A percentile compares a stretch with the other conserved stretches of the same genome.
Conservation (phyloP, 2,888 invertebrate species). For the Drosophila anomalipes region DNA sequence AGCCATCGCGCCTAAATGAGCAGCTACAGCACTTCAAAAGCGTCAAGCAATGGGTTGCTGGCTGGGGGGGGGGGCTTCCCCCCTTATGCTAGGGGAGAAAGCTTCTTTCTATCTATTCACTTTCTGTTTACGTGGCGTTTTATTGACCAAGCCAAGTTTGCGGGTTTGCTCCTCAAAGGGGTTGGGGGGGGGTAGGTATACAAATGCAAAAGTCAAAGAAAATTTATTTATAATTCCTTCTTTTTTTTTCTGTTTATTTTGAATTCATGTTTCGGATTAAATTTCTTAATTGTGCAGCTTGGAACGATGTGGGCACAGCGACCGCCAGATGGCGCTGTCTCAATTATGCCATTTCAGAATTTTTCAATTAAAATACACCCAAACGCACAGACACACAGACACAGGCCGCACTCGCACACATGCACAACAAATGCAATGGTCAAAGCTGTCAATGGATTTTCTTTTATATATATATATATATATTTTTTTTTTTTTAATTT, state of each 20-base stretch:
- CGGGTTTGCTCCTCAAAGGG: not conserved
- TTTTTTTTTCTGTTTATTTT: constrained; percentile 4
- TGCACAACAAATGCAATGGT: not conserved
- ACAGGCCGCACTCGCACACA: not conserved
- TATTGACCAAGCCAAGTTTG: constrained; percentile 43
- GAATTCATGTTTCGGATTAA: constrained; percentile 23
- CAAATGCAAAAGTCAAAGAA: constrained; percentile 32
- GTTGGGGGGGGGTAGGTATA: not conserved
- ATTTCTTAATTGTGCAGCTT: constrained; percentile 65
- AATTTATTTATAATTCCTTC: constrained; percentile 3
- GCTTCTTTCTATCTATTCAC: constrained; percentile 38
- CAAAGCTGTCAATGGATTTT: constrained; percentile 37
- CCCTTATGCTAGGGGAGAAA: not conserved
- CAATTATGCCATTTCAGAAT: constrained; percentile 77
- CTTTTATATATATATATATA: not conserved
- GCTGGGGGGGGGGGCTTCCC: not conserved
- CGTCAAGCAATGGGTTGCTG: constrained; percentile 10
- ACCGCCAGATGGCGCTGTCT: constrained; percentile 55
- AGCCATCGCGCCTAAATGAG: constrained; percentile 75
- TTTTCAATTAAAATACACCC: constrained; percentile 71
- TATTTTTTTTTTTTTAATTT: not conserved
- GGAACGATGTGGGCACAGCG: constrained; percentile 23
- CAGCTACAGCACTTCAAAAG: constrained; percentile 62
- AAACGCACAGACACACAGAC: constrained; percentile 4
- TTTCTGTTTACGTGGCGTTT: constrained; percentile 69